Evolutionary conservation across 2,888 invertebrate genomes (phyloP), one percentile per base, ranked within the genome.

Genomic region (Willowsia nigromaculata): DNA sequence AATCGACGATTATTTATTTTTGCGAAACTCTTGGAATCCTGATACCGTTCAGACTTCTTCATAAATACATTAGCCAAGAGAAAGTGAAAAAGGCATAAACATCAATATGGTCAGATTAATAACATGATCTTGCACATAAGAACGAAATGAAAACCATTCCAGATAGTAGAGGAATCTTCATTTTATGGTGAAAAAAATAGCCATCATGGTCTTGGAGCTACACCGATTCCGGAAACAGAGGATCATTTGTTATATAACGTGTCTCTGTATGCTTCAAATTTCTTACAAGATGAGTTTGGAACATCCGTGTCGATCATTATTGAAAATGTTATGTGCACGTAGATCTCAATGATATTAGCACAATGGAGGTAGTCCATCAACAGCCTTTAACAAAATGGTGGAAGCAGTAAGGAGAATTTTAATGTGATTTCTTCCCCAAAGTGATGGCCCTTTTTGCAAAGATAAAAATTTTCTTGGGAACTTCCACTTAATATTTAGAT

Each of bases 391-490:
- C 85, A 85, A 85, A 78, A 50, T 33, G 47, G 82, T 88, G 88
- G 88, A 88, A 88, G 88, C 82, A 27, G 82, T 88, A 81, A 81
- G 82, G 88, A 88, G 88, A 88, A 88, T 88, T 88, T 88, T 88
- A 88, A 88, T 88, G 88, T 88, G 88, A 88, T 88, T 87, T 88
- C 88, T 88, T 88, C 33, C 82, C 86, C 65, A 30, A 81, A 87
- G 33, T 56, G 81, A 87, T 80, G 86, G 76, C 53, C 50, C 43
- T 62, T 88, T 62, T 59, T 13, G 18, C n/a, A 22, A 7, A 88
- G 88, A 88, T 88, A 82, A 88, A 88, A 84, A 88, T 53, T 65
- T 53, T 87, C 56, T 81, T 71, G 47, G 50, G 71, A 43, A 81
- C 68, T 68, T 88, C 53, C 82, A 68, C 74, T 59, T 59, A 47